phyloP scores from a whole-genome alignment of 1,140 invertebrate genomes.

The Potamilus streckersoni region DNA sequence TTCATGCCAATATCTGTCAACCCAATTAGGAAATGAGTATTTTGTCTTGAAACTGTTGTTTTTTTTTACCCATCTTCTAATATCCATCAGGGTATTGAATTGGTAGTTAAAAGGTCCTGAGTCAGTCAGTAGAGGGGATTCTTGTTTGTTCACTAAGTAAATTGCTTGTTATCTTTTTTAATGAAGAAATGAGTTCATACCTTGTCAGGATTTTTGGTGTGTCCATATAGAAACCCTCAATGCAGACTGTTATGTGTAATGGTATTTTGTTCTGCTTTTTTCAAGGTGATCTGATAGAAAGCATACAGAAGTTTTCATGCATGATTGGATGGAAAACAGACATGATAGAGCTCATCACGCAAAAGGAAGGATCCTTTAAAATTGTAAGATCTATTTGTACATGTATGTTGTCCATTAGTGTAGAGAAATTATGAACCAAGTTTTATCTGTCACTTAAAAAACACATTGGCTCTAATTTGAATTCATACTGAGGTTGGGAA shows the following conservation, averaged over 20 bases:
- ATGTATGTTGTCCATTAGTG: too few species aligned
- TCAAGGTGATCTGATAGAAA: constrained; percentile 59
- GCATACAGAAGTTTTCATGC: constrained; percentile 54
- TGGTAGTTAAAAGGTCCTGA: too few species aligned
- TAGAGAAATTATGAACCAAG: too few species aligned
- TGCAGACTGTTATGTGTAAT: background rate
- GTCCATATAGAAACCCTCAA: background rate
- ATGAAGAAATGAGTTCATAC: background rate
- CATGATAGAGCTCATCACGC: constrained; percentile 53
- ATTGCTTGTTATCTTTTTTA: background rate
- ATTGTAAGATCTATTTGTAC: constrained; percentile 35
- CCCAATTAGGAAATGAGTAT: too few species aligned
- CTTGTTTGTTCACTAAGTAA: background rate
- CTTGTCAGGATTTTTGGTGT: background rate
- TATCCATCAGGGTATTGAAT: too few species aligned
- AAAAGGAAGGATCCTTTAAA: constrained; percentile 48
- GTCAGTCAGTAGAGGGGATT: too few species aligned
- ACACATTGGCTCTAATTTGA: too few species aligned
- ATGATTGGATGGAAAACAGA: constrained; percentile 58
- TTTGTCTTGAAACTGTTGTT: too few species aligned
- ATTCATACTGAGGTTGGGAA: too few species aligned
- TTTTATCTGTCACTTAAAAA: too few species aligned
- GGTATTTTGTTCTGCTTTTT: constrained; percentile 6
- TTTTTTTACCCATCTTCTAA: too few species aligned
- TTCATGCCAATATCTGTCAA: too few species aligned